Conservation (phyloP, 2,888 invertebrate species). For the Drosophila mercatorum region DNA sequence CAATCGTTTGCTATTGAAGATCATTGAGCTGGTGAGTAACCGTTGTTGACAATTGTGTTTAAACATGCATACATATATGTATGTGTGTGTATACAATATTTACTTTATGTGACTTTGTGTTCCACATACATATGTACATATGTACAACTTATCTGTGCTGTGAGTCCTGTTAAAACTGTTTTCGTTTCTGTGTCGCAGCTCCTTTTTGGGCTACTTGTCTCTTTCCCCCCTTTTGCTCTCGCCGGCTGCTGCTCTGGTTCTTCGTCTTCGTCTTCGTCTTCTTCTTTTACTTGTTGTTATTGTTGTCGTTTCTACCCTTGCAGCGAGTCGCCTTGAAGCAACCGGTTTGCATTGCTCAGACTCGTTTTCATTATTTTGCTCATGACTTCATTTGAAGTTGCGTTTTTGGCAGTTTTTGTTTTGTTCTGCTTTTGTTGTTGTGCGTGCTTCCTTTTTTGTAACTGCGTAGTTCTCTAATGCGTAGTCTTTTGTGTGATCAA, state of each 20-base stretch:
- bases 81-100: background rate
- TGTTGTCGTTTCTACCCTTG: slow-evolving; percentile 5
- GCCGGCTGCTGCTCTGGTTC: slow-evolving; percentile 13
- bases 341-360: slow-evolving; percentile 42
- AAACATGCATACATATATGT: background rate
- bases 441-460: slow-evolving; percentile 16
- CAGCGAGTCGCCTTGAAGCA: slow-evolving; percentile 19
- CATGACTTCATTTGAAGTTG: slow-evolving; percentile 44
- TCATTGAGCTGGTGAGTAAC: slow-evolving; percentile 83
- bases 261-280: background rate
- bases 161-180: slow-evolving; percentile 6
- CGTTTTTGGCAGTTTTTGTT: slow-evolving; percentile 13
- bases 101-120: background rate
- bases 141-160: background rate
- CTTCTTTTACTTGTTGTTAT: background rate
- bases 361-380: slow-evolving; percentile 39
- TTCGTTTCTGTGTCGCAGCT: slow-evolving; percentile 16
- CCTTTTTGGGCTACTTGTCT: slow-evolving; percentile 1
- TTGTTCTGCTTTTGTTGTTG: slow-evolving; percentile 6
- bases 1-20: slow-evolving; percentile 83
- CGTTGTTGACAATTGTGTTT: slow-evolving; percentile 4
- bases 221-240: background rate
- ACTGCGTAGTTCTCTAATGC: slow-evolving; percentile 46
- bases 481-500: slow-evolving; percentile 37
- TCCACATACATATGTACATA: background rate